Evolutionary conservation across 2,113 vertebrate genomes (phyloP), one percentile per base, ranked within the genome.

Genomic region (Cyanoliseus patagonus): DNA sequence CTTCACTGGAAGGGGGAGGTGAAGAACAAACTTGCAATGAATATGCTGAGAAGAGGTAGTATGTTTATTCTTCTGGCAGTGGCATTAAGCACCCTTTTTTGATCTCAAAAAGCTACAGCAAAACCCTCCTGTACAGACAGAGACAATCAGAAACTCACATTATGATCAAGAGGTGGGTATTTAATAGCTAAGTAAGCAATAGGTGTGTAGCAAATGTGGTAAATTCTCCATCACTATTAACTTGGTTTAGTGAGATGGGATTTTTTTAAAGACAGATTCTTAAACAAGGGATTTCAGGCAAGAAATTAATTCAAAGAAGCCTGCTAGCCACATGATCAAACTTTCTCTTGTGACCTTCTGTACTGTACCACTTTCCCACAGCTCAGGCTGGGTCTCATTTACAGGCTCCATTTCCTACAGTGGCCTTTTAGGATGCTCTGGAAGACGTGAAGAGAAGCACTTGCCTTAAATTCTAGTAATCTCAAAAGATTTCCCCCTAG

Each of bases 21-120:
- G 59, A 73, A 87, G 70, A 95, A 67, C 78, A 91, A 94, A 94
- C 86, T 92, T 89, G 89, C 86, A 89, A 69, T 89, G 88, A 96
- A 94, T 95, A 94, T 77, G 77, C 96, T 85, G 70, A 95, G 85
- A 96, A 92, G 80, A 92, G 83, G 86, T 46, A 92, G 80, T 84
- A 84, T 28, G 49, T 96, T 89, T 90, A 72, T 66, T 88, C 49
- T 57, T 23, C 86, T 83, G 77, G 69, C 73, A 93, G 33, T 3
- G 17, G 73, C 57, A 75, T 39, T 88, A 68, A 90, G 83, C 42
- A 86, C n/a, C n/a, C 73, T 81, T 88, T 96, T 86, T 46, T 88
- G 88, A 93, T 81, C 64, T 92, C 76, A 83, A 66, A 89, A 89
- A 81, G 68, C 35, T 66, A 66, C 39, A 59, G 39, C 51, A 96